Evolutionary conservation across 2,888 invertebrate species (phyloP).

Genomic region (Epistrophe grossulariae): DNA sequence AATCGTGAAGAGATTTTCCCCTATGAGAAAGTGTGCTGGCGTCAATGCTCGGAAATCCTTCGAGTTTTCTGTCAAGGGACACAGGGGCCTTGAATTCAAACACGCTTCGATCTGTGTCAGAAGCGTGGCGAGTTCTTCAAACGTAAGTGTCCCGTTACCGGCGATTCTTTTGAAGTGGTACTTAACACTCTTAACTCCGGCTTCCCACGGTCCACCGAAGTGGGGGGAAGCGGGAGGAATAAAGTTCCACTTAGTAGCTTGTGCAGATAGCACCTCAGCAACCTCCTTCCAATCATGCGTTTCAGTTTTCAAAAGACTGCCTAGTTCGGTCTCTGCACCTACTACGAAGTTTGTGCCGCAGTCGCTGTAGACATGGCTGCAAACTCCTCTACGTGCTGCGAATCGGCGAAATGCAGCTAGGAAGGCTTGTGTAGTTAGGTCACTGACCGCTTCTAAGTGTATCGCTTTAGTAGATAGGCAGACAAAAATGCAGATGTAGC

Average conservation of each 20-base stretch:
- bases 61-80: no score
- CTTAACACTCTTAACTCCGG: no score
- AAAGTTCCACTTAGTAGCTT: no score
- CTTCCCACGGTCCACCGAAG: no score
- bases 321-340: slow-evolving; percentile 76
- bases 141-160: no score
- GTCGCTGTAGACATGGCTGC: slow-evolving; percentile 77
- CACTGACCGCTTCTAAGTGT: slow-evolving; percentile 53
- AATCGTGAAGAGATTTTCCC: background rate
- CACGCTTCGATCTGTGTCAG: slow-evolving; percentile 75
- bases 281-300: slow-evolving; percentile 6
- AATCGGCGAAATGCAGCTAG: slow-evolving; percentile 78
- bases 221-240: no score
- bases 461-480: slow-evolving; percentile 60
- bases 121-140: slow-evolving; percentile 36
- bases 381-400: slow-evolving; percentile 76
- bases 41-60: no score
- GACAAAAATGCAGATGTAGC: no score
- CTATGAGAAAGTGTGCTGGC: slow-evolving; percentile 22
- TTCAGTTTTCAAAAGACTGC: background rate
- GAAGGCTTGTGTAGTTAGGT: slow-evolving; percentile 74
- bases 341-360: slow-evolving; percentile 79
- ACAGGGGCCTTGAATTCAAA: slow-evolving; percentile 70
- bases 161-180: no score
- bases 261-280: background rate